Evolutionary conservation across 1,140 invertebrate species (phyloP).

Genomic region (Fopius arisanus): DNA sequence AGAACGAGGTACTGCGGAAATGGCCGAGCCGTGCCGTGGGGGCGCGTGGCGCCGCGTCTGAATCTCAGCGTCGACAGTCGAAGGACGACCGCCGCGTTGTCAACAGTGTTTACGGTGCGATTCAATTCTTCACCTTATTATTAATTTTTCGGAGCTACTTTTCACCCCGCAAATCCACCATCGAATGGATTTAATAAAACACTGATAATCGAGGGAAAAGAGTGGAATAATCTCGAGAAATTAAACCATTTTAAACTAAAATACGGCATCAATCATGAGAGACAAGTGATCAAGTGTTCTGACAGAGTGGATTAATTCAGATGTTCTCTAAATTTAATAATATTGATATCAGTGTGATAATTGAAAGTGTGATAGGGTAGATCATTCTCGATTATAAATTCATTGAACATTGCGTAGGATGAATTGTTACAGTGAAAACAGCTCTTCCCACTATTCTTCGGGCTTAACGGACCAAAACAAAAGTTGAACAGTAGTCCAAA

Average conservation of each 20-base stretch:
- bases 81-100: slow-evolving; percentile 52
- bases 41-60: slow-evolving; percentile 55
- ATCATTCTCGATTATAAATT: too few relatives aligned
- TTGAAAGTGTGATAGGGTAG: too few relatives aligned
- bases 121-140: neutral
- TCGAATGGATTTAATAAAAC: too few relatives aligned
- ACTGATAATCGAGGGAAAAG: too few relatives aligned
- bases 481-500: too few relatives aligned
- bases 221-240: neutral
- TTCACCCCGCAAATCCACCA: neutral
- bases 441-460: too few relatives aligned
- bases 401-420: too few relatives aligned
- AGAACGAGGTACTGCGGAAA: slow-evolving; percentile 25
- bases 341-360: too few relatives aligned
- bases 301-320: neutral
- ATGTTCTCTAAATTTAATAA: too few relatives aligned
- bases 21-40: slow-evolving; percentile 42
- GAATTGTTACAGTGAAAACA: too few relatives aligned
- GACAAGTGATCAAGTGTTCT: neutral
- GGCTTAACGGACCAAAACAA: too few relatives aligned
- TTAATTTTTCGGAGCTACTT: neutral
- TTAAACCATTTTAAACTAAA: neutral
- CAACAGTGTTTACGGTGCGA: slow-evolving; percentile 19
- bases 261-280: neutral
- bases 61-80: slow-evolving; percentile 55